Conservation (phyloP, 2,888 invertebrate species). For the Nemotelus pantherinus region DNA sequence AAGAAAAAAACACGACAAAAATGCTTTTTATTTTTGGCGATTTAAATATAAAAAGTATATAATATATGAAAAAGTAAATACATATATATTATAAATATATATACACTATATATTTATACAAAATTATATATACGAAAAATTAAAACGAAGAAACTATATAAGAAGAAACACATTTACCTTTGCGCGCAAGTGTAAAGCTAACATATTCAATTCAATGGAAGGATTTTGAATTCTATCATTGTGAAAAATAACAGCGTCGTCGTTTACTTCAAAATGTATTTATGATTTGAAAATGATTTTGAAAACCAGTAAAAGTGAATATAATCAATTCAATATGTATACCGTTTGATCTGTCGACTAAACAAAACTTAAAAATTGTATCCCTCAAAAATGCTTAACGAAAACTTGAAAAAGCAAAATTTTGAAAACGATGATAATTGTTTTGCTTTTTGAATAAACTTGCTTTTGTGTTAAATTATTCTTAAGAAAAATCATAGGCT, state of each 20-base stretch:
- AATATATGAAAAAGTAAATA: slow-evolving; percentile 41
- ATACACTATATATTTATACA: slow-evolving; percentile 51
- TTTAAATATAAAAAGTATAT: slow-evolving; percentile 44
- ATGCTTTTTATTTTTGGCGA: slow-evolving; percentile 54
- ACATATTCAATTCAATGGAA: slow-evolving; percentile 9
- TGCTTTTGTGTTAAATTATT: too few relatives aligned
- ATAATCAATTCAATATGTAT: background rate
- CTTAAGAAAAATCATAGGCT: too few relatives aligned
- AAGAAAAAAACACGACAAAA: slow-evolving; percentile 52
- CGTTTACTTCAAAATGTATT: background rate
- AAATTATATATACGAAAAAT: slow-evolving; percentile 49
- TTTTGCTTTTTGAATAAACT: background rate
- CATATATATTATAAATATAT: slow-evolving; percentile 44
- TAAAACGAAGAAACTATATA: slow-evolving; percentile 46
- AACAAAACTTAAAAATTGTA: too few relatives aligned
- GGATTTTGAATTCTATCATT: background rate
- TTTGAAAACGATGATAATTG: background rate
- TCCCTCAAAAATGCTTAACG: background rate
- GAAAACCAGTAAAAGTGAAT: background rate
- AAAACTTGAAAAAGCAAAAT: background rate
- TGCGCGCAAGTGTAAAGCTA: slow-evolving; percentile 36
- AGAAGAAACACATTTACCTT: slow-evolving; percentile 45
- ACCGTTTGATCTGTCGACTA: too few relatives aligned
- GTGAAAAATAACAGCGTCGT: slow-evolving; percentile 8
- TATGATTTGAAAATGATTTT: too few relatives aligned